phyloP scores from a whole-genome alignment of 2,113 vertebrate genomes.

The Xiphorhynchus elegans region DNA sequence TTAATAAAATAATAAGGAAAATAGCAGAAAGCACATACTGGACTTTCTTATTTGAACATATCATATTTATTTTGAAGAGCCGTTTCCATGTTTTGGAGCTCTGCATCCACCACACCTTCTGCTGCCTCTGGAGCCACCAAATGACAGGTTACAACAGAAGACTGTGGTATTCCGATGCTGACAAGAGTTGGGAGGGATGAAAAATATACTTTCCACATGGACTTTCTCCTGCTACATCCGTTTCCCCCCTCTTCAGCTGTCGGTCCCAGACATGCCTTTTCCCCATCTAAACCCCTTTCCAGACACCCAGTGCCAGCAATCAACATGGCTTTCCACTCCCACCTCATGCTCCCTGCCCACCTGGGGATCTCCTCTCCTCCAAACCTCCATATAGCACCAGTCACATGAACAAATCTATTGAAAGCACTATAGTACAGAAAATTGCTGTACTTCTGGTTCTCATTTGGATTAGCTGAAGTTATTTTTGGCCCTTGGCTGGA shows the following conservation, averaged over 20 bases:
- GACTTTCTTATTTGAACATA: background rate
- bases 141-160: rapidly evolving
- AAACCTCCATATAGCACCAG: rapidly evolving
- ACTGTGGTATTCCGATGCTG: rapidly evolving
- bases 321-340: rapidly evolving
- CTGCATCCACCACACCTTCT: background rate
- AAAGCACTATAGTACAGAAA: background rate
- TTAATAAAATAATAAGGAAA: background rate
- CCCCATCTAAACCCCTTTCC: rapidly evolving
- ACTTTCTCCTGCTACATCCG: rapidly evolving
- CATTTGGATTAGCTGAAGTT: background rate
- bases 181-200: background rate
- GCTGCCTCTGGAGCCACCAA: background rate
- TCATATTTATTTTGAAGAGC: background rate
- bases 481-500: background rate
- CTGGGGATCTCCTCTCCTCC: background rate
- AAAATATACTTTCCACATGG: background rate
- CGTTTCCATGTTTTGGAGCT: background rate
- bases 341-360: background rate
- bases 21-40: background rate
- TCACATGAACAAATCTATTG: background rate
- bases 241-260: background rate
- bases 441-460: background rate
- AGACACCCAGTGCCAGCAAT: rapidly evolving
- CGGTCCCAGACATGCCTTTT: background rate